phyloP scores from a whole-genome alignment of 1,140 invertebrate genomes.

The Eufriesea mexicana region DNA sequence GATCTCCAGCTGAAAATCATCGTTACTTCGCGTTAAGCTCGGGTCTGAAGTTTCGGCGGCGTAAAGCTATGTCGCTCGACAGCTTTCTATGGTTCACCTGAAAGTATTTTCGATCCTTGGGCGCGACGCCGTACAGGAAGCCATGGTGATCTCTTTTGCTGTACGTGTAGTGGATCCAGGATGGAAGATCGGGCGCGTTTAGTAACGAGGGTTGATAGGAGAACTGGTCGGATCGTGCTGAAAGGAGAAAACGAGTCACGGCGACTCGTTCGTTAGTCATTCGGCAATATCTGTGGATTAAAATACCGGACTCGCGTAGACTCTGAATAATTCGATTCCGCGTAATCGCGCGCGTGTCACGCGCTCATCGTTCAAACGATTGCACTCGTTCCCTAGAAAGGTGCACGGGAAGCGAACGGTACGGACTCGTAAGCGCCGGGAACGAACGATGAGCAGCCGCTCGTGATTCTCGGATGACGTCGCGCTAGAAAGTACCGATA shows the following conservation, averaged over 20 bases:
- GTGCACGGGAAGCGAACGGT: not conserved
- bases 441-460: no score
- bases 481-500: constrained; percentile 41
- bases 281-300: not conserved
- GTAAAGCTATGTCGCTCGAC: no score
- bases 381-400: not conserved
- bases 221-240: constrained; percentile 81
- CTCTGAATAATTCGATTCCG: constrained; percentile 25
- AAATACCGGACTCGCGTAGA: not conserved
- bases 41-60: not conserved
- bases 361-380: not conserved
- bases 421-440: not conserved
- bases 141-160: constrained; percentile 88
- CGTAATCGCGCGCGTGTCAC: not conserved
- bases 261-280: not conserved
- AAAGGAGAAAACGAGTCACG: not conserved
- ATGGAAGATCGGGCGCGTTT: constrained; percentile 90
- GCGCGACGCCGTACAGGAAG: constrained; percentile 91
- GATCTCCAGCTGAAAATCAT: constrained; percentile 86
- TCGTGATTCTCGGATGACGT: constrained; percentile 13
- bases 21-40: not conserved
- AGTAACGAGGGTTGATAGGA: constrained; percentile 86
- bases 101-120: constrained; percentile 83
- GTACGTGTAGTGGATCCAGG: constrained; percentile 92
- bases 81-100: constrained; percentile 78